Evolutionary conservation across 2,888 invertebrate genomes (phyloP), one percentile per base, ranked within the genome.

Genomic region (Ligdia adustata): DNA sequence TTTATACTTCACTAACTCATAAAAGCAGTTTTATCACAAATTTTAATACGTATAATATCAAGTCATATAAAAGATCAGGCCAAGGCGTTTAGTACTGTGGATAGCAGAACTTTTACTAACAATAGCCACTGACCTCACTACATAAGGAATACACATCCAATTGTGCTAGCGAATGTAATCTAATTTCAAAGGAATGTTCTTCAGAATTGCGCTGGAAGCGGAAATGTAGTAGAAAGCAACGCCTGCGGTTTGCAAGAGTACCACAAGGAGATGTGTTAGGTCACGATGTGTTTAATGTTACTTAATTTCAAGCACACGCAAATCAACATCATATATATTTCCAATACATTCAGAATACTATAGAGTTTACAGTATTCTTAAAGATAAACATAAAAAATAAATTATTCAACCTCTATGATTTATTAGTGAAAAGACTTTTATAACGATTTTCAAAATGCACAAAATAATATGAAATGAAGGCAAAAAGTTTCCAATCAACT

Each of bases 121-220:
- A 27, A 26, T 38, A 41, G 33, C 33, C 24, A 15, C 28, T 31
- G 26, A 40, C 28, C 35, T 46, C 33, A 39, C 34, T 28, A 3
- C 15, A 20, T 40, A 9, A 42, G 14, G 24, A 27, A 33, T 20
- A 47, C 28, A 54, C 34, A 49, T 42, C 32, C 34, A 42, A 44
- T 47, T 31, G 42, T 34, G 20, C 26, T 48, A 27, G 33, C 12
- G 64, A 70, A 70, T 69, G 78, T 79, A 79, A 81, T 80, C 71
- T 72, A 80, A 82, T 81, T 71, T 70, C 64, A 56, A 65, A 67
- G 66, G 68, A 78, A 79, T 77, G 75, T 72, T 78, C 76, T 74
- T 75, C 73, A 72, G 70, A 67, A 75, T 76, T 75, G 69, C 76
- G 72, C 60, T 73, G 65, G 65, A 68, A 72, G 68, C 74, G 75